These are phyloP conservation scores for Saccopteryx leptura DNA, from an alignment of 2,113 vertebrate genomes.

Conservation along the genomic window DNA sequence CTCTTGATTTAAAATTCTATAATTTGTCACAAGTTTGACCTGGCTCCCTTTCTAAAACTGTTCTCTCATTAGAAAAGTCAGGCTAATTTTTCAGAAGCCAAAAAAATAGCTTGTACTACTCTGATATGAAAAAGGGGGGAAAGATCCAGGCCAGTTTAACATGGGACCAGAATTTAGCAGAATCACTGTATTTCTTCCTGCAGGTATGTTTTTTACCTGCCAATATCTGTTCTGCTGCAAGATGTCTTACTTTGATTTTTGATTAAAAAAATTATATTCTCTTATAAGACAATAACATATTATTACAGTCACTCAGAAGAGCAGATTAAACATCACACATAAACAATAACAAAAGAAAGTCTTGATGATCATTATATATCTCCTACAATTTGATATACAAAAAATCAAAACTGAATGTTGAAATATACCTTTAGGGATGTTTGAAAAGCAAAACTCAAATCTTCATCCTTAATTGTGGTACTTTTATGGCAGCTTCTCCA, in stretches of 20 bases:
- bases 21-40: background rate
- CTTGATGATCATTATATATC: background rate
- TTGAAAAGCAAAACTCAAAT: constrained; percentile 81
- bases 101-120: constrained; percentile 1
- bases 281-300: background rate
- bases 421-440: constrained; percentile 59
- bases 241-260: constrained; percentile 41
- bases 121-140: background rate
- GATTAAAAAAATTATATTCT: background rate
- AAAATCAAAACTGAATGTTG: constrained; percentile 50
- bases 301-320: constrained; percentile 25
- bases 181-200: background rate
- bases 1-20: constrained; percentile 18
- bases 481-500: constrained; percentile 91
- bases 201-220: background rate
- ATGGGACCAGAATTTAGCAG: background rate
- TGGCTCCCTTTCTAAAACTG: background rate
- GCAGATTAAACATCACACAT: constrained; percentile 14
- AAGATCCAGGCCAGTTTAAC: background rate
- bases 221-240: background rate
- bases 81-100: background rate
- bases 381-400: constrained; percentile 38
- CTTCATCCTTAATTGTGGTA: constrained; percentile 90
- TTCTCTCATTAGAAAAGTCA: constrained; percentile 12
- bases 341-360: constrained; percentile 26